phyloP scores from a whole-genome alignment of 2,797 vertebrate species.

The Aeoliscus strigatus region DNA sequence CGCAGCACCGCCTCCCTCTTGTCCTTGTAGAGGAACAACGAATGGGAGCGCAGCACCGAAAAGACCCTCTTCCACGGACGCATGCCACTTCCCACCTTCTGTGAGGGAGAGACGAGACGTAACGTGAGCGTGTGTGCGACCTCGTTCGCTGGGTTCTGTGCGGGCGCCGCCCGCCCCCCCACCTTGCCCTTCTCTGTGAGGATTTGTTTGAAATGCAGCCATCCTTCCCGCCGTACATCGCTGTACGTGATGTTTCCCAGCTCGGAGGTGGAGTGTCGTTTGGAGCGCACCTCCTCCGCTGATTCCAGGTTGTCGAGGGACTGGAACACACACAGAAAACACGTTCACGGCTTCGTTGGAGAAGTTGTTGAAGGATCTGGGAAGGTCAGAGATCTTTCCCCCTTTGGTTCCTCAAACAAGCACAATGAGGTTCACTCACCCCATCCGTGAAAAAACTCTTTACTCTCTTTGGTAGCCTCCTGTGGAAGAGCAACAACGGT shows the following conservation, averaged over 20 bases:
- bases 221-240: slow-evolving; percentile 88
- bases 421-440: slow-evolving; percentile 73
- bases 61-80: slow-evolving; percentile 95
- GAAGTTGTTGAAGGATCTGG: no score
- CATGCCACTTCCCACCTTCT: slow-evolving; percentile 94
- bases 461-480: slow-evolving; percentile 89
- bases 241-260: slow-evolving; percentile 87
- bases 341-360: neutral
- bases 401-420: no score
- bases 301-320: slow-evolving; percentile 88
- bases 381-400: no score
- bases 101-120: slow-evolving; percentile 19
- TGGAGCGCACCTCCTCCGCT: slow-evolving; percentile 86
- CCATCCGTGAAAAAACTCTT: slow-evolving; percentile 95
- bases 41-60: slow-evolving; percentile 86
- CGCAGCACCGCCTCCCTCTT: slow-evolving; percentile 87
- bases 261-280: slow-evolving; percentile 93
- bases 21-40: slow-evolving; percentile 94
- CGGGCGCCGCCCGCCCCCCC: slow-evolving; percentile 12
- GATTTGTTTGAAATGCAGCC: slow-evolving; percentile 96
- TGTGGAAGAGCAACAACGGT: slow-evolving; percentile 57
- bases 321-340: slow-evolving; percentile 60
- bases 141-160: neutral
- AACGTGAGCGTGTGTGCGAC: neutral
- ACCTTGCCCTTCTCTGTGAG: slow-evolving; percentile 98